A percentile compares a stretch with the other conserved stretches of the same genome.
Evolutionary conservation across 2,797 vertebrate genomes (phyloP).

Genomic region (Rhinichthys osculus): DNA sequence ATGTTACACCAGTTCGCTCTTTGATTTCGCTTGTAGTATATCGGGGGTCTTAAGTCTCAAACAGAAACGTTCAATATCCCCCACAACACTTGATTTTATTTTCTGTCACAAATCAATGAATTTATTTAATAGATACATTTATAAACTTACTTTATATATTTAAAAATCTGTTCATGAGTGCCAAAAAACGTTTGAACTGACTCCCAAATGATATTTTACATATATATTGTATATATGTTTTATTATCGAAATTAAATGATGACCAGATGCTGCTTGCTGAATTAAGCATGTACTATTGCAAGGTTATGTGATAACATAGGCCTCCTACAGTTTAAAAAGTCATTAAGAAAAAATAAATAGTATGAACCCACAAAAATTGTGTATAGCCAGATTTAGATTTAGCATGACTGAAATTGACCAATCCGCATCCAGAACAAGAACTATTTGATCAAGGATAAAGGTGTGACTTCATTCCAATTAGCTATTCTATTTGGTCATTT

Average conservation of each 20-base stretch:
- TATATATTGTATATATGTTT: background rate
- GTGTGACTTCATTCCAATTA: background rate
- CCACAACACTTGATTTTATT: no score
- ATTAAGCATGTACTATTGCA: background rate
- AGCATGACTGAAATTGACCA: background rate
- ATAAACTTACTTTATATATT: background rate
- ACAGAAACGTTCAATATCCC: background rate
- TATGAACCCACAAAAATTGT: background rate
- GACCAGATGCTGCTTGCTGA: background rate
- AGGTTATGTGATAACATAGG: background rate
- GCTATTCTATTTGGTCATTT: background rate
- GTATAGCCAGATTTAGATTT: background rate
- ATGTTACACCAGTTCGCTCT: background rate
- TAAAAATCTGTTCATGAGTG: no score
- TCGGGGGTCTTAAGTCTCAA: background rate
- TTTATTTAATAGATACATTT: background rate
- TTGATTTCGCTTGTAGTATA: background rate
- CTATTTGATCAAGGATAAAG: background rate
- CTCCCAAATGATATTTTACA: background rate
- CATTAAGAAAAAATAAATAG: background rate
- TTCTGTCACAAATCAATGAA: background rate
- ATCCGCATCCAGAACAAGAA: background rate
- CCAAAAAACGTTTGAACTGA: background rate
- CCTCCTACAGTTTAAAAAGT: background rate
- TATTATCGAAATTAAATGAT: no score